Evolutionary conservation across 2,888 invertebrate species (phyloP), one percentile per base, ranked within the genome.

Genomic region (Tipula helvola): DNA sequence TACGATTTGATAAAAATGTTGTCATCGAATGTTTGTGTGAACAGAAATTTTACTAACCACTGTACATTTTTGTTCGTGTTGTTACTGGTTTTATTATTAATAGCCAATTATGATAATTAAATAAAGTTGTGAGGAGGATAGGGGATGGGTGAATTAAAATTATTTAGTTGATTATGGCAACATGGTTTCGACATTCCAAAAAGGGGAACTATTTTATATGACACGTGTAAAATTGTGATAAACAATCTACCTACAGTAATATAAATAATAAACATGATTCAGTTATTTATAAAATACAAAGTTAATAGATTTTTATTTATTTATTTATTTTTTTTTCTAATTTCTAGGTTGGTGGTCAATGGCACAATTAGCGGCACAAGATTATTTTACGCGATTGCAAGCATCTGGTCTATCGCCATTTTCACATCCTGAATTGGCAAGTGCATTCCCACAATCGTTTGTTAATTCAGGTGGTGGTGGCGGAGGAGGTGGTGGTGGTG

Each of bases 341-440:
- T 88, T 52, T 91, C 42, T 91, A 96, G 96, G 96, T 91, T 97
- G 97, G 97, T 97, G 97, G 96, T 96, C 96, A 36, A 96, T 97
- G 96, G 96, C 97, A 83, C 97, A 97, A 91, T 92, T 97, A 89
- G 97, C 97, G 47, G 96, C 97, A 0, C 97, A 97, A 91, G 97
- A 97, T 91, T 97, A 97, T 92, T 93, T 97, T 88, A 96, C 96
- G 85, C 93, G 96, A 87, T 92, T 97, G 88, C 97, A 97, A 91
- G 96, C 96, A 3, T 95, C 96, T 8, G 96, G 96, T 36, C 91
- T 96, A 87, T 94, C 93, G 83, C 94, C 94, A 89, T 95, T 96
- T 91, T 93, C 96, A 0, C 91, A 91, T 90, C 95, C 95, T 16
- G 94, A 94, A 90, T 91, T 95, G 88, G 93, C 93, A 83, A 93